phyloP scores from a whole-genome alignment of 2,113 vertebrate species.

The Rhea pennata region DNA sequence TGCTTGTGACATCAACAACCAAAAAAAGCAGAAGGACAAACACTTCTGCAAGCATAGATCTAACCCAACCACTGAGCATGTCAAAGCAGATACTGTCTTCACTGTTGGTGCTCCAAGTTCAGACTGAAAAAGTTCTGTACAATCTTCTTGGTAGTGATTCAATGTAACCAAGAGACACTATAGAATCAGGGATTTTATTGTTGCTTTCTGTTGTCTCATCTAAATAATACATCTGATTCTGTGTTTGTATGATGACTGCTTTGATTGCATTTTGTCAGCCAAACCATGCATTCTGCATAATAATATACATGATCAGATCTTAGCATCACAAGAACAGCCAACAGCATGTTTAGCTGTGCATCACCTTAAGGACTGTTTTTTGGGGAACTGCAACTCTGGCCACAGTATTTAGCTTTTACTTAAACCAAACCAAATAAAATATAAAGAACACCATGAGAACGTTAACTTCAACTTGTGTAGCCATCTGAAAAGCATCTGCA shows the following conservation, averaged over 20 bases:
- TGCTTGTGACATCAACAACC: fast-evolving
- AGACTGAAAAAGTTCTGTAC: fast-evolving
- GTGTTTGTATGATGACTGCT: not conserved
- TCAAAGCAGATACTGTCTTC: not conserved
- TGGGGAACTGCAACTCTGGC: not conserved
- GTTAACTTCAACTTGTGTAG: not conserved
- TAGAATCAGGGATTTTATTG: not conserved
- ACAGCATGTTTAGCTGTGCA: not conserved
- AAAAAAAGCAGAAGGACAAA: not conserved
- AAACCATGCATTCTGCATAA: not conserved
- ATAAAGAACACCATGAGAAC: not conserved
- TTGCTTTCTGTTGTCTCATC: not conserved
- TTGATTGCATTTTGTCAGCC: not conserved
- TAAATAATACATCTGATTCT: not conserved
- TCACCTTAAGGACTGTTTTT: not conserved
- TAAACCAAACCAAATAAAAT: not conserved
- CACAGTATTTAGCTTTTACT: not conserved
- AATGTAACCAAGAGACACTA: not conserved
- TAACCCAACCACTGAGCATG: not conserved
- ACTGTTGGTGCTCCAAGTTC: not conserved
- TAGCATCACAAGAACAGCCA: not conserved
- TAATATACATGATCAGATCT: not conserved
- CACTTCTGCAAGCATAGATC: not conserved
- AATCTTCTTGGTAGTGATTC: not conserved
- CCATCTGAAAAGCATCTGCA: not conserved